These are phyloP conservation scores for Caenorhabditis brenneri DNA, from an alignment of 1,140 invertebrate species.

Conservation along the genomic window DNA sequence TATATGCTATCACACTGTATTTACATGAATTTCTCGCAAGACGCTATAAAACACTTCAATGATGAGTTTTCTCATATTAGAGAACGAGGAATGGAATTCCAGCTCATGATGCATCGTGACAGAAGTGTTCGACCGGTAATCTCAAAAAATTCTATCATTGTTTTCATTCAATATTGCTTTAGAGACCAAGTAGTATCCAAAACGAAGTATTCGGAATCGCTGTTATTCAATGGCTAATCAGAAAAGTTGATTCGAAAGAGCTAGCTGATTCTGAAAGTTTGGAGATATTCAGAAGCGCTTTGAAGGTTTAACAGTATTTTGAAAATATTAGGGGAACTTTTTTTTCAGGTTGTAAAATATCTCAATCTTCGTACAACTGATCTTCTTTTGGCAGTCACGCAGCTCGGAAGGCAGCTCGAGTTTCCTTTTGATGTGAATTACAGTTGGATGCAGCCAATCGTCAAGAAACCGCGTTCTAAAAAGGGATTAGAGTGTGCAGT, in stretches of 20 bases:
- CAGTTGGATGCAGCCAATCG: constrained; percentile 3
- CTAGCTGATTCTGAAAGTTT: neutral
- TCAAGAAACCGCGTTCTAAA: neutral
- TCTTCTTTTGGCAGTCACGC: neutral
- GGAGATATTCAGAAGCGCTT: constrained; percentile 7
- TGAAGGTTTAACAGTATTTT: neutral
- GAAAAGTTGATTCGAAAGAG: neutral
- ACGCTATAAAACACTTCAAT: neutral
- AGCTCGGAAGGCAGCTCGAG: constrained; percentile 22
- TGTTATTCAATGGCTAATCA: neutral
- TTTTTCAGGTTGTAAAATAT: neutral
- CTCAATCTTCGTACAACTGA: neutral
- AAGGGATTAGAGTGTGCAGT: neutral
- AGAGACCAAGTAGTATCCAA: constrained; percentile 22
- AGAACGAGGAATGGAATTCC: neutral
- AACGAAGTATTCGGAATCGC: neutral
- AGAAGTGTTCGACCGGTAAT: neutral
- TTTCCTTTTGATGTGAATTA: neutral
- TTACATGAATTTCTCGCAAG: neutral
- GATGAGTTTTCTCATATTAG: neutral
- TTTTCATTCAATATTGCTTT: neutral
- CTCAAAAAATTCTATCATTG: neutral
- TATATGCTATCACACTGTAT: constrained; percentile 3
- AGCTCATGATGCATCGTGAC: constrained; percentile 8
- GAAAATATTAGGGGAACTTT: neutral